Evolutionary conservation across 2,888 invertebrate species (phyloP).

Genomic region (Heliconius ethilla): DNA sequence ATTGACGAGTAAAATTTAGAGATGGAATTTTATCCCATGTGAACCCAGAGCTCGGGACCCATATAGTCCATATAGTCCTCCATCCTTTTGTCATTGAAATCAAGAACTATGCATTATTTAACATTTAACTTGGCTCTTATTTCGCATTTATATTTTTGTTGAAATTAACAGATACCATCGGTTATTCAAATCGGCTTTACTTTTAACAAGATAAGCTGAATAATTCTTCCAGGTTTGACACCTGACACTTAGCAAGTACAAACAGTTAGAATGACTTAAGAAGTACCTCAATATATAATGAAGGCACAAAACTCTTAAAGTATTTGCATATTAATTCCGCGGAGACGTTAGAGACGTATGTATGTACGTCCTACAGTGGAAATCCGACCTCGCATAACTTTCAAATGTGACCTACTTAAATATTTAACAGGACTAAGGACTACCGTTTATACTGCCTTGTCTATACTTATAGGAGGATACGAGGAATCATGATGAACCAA

Average conservation of each 20-base stretch:
- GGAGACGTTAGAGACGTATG: constrained; percentile 2
- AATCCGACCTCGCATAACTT: constrained; percentile 9
- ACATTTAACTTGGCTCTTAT: too few relatives aligned
- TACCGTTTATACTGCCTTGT: not conserved
- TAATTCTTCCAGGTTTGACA: not conserved
- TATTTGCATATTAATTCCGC: constrained; percentile 23
- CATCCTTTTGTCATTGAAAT: too few relatives aligned
- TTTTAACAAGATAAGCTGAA: not conserved
- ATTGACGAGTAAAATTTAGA: too few relatives aligned
- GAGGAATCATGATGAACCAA: not conserved
- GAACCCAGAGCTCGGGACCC: too few relatives aligned
- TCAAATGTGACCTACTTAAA: constrained; percentile 15
- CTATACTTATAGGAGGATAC: not conserved
- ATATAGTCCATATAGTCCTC: too few relatives aligned
- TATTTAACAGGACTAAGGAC: not conserved
- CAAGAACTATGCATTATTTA: too few relatives aligned
- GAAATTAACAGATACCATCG: too few relatives aligned
- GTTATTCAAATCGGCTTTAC: too few relatives aligned
- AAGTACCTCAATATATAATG: not conserved
- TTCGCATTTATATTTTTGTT: too few relatives aligned
- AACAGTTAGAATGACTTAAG: not conserved
- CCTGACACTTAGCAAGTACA: not conserved
- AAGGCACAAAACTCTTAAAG: constrained; percentile 16
- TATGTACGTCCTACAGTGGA: not conserved
- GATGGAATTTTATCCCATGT: too few relatives aligned